Evolutionary conservation across 2,113 vertebrate genomes (phyloP).

Genomic region (Siniperca chuatsi): DNA sequence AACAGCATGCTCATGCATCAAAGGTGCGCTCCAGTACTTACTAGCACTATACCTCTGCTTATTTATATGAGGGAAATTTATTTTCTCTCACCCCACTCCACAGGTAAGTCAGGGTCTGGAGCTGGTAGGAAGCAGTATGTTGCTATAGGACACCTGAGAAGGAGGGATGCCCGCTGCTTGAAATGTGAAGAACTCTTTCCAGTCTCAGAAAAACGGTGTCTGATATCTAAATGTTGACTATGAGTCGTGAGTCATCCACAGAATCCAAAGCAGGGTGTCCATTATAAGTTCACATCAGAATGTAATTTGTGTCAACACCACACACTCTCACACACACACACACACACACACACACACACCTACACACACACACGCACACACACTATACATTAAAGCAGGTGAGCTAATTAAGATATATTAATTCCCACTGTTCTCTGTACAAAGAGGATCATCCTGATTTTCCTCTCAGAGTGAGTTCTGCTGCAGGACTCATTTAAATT

Average conservation of each 20-base stretch:
- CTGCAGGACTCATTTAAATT: constrained; percentile 33
- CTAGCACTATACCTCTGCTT: background rate
- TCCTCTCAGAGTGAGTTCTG: constrained; percentile 24
- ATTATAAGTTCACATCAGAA: constrained; percentile 21
- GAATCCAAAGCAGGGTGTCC: constrained; percentile 28
- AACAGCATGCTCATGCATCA: too few relatives aligned
- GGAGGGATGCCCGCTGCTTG: background rate
- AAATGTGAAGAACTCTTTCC: background rate
- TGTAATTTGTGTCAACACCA: constrained; percentile 12
- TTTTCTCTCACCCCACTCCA: background rate
- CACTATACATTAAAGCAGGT: background rate
- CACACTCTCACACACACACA: background rate
- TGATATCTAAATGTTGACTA: background rate
- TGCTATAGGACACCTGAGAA: background rate
- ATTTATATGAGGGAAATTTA: background rate
- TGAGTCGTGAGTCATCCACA: background rate
- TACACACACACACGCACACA: background rate
- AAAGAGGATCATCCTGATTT: constrained; percentile 17
- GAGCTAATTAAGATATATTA: constrained; percentile 39
- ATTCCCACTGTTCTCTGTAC: background rate
- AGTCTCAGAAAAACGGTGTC: background rate
- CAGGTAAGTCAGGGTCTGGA: background rate
- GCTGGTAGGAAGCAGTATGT: background rate
- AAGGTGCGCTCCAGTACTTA: too few relatives aligned
- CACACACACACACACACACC: background rate